Conservation (phyloP, 2,797 vertebrate genomes). For the Galaxias olidus region DNA sequence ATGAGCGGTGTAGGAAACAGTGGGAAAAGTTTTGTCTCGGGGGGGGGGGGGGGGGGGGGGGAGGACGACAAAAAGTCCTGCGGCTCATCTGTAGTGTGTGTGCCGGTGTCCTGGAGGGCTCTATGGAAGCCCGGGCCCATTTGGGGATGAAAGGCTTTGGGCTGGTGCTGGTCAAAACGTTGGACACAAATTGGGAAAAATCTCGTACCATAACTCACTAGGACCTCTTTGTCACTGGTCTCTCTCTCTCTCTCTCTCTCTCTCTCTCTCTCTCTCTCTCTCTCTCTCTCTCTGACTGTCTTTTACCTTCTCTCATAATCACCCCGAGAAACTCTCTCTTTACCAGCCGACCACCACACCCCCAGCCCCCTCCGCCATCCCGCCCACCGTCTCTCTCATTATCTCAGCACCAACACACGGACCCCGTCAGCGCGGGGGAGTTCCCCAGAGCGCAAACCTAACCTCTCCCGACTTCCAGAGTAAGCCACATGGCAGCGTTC, state of each 20-base stretch:
- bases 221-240: neutral
- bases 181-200: constrained; percentile 3
- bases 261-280: neutral
- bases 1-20: constrained; percentile 50
- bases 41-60: too few species aligned
- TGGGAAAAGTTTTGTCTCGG: constrained; percentile 68
- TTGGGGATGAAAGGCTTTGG: constrained; percentile 35
- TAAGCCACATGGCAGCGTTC: too few species aligned
- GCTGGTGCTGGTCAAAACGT: constrained; percentile 10
- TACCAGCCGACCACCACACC: neutral
- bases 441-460: too few species aligned
- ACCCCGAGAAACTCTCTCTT: neutral
- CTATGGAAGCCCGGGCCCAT: constrained; percentile 31
- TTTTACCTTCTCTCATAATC: constrained; percentile 8
- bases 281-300: neutral
- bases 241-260: constrained; percentile 2
- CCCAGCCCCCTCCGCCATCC: neutral
- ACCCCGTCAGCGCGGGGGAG: too few species aligned
- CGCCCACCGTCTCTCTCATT: neutral
- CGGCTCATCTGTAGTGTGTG: constrained; percentile 44
- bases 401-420: too few species aligned
- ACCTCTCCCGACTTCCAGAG: too few species aligned
- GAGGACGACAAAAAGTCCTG: constrained; percentile 47
- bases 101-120: constrained; percentile 31
- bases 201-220: neutral